These are phyloP conservation scores for Peromyscus aztecus DNA, from an alignment of 2,797 vertebrate genomes.

Conservation along the genomic window DNA sequence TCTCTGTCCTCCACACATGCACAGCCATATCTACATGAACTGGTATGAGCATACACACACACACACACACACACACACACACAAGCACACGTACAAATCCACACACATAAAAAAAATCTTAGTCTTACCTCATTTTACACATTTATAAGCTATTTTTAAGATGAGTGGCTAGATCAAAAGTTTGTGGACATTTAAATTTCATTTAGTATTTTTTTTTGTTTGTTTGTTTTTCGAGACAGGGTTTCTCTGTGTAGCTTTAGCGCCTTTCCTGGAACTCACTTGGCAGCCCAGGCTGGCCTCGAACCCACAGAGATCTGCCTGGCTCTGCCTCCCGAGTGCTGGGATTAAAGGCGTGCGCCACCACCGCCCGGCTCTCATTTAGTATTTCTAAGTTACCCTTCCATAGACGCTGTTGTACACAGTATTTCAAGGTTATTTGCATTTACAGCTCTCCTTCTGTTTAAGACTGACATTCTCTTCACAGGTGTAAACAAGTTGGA, in stretches of 20 bases:
- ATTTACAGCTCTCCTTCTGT: conserved; percentile 18
- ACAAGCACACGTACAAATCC: not conserved
- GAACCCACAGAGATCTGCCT: no score
- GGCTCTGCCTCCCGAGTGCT: no score
- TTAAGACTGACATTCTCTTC: not conserved
- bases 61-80: not conserved
- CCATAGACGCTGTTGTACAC: not conserved
- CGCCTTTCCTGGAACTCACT: no score
- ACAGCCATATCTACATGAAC: not conserved
- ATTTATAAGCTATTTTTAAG: conserved; percentile 7
- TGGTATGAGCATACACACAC: not conserved
- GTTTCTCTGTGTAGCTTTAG: no score
- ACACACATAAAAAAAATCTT: not conserved
- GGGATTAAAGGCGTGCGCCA: no score
- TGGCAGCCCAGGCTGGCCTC: no score
- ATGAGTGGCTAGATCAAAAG: conserved; percentile 5
- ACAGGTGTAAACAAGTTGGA: not conserved
- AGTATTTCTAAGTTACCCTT: not conserved
- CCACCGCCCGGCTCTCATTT: no score
- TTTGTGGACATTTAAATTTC: not conserved
- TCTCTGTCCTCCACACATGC: not conserved
- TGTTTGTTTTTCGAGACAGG: no score
- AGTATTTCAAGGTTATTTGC: not conserved
- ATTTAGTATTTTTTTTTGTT: no score
- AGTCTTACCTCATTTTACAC: not conserved